Evolutionary conservation across 1,140 invertebrate genomes (phyloP).

Genomic region (Drosophila pectinifera): DNA sequence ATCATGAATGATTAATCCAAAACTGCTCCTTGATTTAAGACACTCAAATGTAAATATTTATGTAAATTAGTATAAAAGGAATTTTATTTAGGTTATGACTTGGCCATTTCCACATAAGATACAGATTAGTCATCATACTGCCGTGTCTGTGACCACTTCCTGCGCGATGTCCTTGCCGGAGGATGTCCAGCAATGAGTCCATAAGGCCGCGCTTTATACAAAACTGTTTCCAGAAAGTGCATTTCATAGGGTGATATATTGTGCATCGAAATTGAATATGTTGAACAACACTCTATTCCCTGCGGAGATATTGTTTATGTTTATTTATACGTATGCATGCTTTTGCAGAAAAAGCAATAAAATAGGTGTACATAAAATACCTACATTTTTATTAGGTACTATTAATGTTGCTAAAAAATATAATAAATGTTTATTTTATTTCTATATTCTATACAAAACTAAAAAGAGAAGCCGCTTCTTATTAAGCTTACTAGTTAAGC

Average conservation of each 20-base stretch:
- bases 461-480: no score
- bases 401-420: no score
- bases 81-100: neutral
- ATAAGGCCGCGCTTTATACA: constrained; percentile 94
- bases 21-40: neutral
- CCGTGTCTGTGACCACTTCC: neutral
- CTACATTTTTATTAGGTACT: no score
- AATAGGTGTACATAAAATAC: no score
- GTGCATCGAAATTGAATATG: constrained; percentile 95
- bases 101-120: neutral
- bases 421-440: no score
- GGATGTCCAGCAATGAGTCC: constrained; percentile 84
- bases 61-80: neutral
- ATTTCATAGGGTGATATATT: constrained; percentile 93
- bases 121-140: neutral
- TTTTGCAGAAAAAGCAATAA: no score
- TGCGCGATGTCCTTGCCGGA: neutral
- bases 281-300: constrained; percentile 94
- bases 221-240: constrained; percentile 94
- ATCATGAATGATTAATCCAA: neutral
- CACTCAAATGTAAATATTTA: neutral
- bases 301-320: constrained; percentile 82
- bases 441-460: no score
- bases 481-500: no score
- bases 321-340: neutral